These are phyloP conservation scores for Ptilonorhynchus violaceus DNA, from an alignment of 2,113 vertebrate species.

Conservation along the genomic window DNA sequence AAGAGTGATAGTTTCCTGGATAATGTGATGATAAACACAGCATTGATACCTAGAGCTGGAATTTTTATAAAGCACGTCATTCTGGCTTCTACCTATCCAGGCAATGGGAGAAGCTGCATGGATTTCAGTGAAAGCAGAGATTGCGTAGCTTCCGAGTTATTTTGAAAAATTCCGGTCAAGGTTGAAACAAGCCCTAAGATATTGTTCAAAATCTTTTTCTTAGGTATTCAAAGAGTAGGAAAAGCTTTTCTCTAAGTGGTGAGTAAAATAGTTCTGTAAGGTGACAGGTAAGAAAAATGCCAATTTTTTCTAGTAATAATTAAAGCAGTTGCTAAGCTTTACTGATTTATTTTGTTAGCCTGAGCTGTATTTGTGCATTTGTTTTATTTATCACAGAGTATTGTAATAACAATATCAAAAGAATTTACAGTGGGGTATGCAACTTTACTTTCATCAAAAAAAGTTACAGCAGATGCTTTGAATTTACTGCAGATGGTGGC, in stretches of 20 bases:
- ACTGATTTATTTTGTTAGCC: conserved; percentile 45
- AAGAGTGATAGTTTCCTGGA: not conserved
- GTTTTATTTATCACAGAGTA: conserved; percentile 66
- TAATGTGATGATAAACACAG: not conserved
- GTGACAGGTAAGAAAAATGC: conserved; percentile 1
- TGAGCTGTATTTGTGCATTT: conserved; percentile 7
- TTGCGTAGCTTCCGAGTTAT: not conserved
- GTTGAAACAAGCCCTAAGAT: not conserved
- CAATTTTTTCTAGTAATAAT: conserved; percentile 64
- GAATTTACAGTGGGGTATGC: conserved; percentile 57
- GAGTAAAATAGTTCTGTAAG: not conserved
- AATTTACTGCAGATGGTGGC: conserved; percentile 74
- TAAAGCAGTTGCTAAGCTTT: conserved; percentile 58
- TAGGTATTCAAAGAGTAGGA: not conserved
- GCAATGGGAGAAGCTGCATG: not conserved
- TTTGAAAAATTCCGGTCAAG: not conserved
- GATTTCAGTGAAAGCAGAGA: not conserved
- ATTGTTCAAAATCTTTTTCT: not conserved
- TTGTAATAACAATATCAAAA: conserved; percentile 73
- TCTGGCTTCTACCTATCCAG: not conserved
- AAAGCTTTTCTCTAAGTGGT: not conserved
- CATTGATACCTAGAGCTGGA: not conserved
- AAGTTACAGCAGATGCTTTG: conserved; percentile 68
- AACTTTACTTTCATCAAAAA: conserved; percentile 51
- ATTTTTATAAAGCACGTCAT: not conserved